Conservation (phyloP, 2,888 invertebrate genomes). For the Tetranychus truncatus region DNA sequence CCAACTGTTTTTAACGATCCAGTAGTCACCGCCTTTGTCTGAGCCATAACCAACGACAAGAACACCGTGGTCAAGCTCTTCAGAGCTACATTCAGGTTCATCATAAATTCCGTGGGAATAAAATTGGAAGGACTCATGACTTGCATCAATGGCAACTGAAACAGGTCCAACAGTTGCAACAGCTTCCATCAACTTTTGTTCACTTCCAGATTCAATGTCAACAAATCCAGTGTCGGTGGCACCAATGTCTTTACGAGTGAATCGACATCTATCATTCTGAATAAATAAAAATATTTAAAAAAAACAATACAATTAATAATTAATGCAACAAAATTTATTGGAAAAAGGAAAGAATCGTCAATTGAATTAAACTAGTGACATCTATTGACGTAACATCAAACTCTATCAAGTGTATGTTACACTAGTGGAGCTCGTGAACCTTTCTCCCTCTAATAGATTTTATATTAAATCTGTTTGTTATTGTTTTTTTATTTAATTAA, state of each 20-base stretch:
- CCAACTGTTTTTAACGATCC: slow-evolving; percentile 77
- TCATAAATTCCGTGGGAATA: slow-evolving; percentile 45
- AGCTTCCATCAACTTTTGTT: slow-evolving; percentile 29
- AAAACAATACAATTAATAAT: not conserved
- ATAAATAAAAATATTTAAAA: not conserved
- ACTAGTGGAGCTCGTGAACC: no score
- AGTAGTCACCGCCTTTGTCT: slow-evolving; percentile 45
- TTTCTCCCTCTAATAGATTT: no score
- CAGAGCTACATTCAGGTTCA: slow-evolving; percentile 48
- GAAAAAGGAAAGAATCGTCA: no score
- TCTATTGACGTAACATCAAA: no score
- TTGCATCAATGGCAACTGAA: slow-evolving; percentile 29
- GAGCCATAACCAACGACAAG: slow-evolving; percentile 60
- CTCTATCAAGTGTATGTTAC: no score
- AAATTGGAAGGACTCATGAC: slow-evolving; percentile 28
- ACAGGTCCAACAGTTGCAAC: slow-evolving; percentile 30
- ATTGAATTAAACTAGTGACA: no score
- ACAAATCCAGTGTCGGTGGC: slow-evolving; percentile 29
- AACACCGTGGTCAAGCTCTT: slow-evolving; percentile 64
- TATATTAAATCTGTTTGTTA: no score
- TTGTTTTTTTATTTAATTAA: no score
- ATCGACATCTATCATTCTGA: slow-evolving; percentile 27
- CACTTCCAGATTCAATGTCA: slow-evolving; percentile 29
- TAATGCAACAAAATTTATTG: not conserved
- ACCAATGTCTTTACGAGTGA: slow-evolving; percentile 25